Percentiles rank a stretch among this genome's conserved stretches.
phyloP scores from a whole-genome alignment of 2,113 vertebrate genomes.

The Dicrurus megarhynchus region DNA sequence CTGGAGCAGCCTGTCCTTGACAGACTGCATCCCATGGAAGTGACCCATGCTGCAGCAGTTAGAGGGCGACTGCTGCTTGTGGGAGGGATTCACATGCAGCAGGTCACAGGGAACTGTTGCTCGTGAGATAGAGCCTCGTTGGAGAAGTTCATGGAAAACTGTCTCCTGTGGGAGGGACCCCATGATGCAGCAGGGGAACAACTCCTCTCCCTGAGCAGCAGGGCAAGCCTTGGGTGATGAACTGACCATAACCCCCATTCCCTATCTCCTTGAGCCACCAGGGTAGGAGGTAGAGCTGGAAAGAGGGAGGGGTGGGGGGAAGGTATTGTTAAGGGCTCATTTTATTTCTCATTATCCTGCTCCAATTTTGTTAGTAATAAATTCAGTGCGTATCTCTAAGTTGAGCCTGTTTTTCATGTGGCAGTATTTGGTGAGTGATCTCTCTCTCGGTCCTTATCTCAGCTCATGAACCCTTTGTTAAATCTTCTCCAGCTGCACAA shows the following conservation, averaged over 20 bases:
- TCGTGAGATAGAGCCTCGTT: fast-evolving
- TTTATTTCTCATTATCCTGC: not conserved
- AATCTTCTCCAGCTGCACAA: not conserved
- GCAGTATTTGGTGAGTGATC: not conserved
- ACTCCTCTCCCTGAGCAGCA: not conserved
- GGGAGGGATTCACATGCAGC: fast-evolving
- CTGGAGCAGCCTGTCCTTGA: not conserved
- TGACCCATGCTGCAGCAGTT: not conserved
- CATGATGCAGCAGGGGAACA: fast-evolving
- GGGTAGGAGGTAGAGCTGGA: not conserved
- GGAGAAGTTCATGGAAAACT: not conserved
- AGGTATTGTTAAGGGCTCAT: not conserved
- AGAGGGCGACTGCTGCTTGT: fast-evolving
- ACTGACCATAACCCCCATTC: not conserved
- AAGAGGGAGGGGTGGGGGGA: not conserved
- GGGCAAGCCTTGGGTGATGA: not conserved
- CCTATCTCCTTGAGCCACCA: fast-evolving
- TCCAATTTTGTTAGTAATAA: not conserved
- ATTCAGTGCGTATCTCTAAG: not conserved
- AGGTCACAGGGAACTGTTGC: not conserved
- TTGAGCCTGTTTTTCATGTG: not conserved
- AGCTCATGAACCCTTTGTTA: not conserved
- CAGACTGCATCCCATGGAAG: not conserved
- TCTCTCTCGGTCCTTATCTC: not conserved
- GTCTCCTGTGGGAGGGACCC: not conserved